Percentiles rank a stretch among this genome's conserved stretches.
phyloP scores from a whole-genome alignment of 2,888 invertebrate genomes.

The Aquatica leii region DNA sequence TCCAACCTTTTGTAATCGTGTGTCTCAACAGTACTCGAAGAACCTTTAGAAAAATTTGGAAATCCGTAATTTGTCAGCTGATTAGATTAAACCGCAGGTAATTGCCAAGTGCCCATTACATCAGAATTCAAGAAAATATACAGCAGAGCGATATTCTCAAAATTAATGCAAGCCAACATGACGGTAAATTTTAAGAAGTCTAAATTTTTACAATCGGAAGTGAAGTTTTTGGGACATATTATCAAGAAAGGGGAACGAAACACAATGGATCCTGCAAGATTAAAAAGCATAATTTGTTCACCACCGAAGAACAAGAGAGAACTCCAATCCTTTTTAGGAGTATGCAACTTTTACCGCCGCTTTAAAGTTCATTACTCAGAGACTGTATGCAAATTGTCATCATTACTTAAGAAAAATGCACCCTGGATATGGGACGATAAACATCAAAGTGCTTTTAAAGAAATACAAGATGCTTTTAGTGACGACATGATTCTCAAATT shows the following conservation, averaged over 20 bases:
- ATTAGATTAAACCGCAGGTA: conserved; percentile 40
- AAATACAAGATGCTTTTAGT: conserved; percentile 11
- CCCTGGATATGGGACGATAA: conserved; percentile 3
- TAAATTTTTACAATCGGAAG: conserved; percentile 35
- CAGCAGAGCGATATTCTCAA: conserved; percentile 32
- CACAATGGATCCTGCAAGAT: conserved; percentile 37
- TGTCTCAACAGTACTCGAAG: conserved; percentile 15
- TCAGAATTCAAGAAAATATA: conserved; percentile 37
- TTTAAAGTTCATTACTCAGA: conserved; percentile 8
- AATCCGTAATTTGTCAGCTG: conserved; percentile 34
- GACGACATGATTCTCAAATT: neutral
- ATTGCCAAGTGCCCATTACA: conserved; percentile 45
- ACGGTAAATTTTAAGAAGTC: conserved; percentile 41
- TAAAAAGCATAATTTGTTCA: conserved; percentile 38
- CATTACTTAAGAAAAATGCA: neutral
- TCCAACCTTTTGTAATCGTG: conserved; percentile 3
- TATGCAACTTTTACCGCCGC: conserved; percentile 13
- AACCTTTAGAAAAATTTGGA: conserved; percentile 38
- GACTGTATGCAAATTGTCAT: neutral
- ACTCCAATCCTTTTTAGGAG: conserved; percentile 35
- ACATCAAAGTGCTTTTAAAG: conserved; percentile 1
- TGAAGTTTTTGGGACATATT: conserved; percentile 43
- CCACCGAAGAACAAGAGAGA: conserved; percentile 27
- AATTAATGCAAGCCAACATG: conserved; percentile 30
- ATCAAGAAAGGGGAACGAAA: conserved; percentile 33